Base-by-base conservation (phyloP, 2,888 invertebrate species). In the Mesorhabditis spiculigera region DNA sequence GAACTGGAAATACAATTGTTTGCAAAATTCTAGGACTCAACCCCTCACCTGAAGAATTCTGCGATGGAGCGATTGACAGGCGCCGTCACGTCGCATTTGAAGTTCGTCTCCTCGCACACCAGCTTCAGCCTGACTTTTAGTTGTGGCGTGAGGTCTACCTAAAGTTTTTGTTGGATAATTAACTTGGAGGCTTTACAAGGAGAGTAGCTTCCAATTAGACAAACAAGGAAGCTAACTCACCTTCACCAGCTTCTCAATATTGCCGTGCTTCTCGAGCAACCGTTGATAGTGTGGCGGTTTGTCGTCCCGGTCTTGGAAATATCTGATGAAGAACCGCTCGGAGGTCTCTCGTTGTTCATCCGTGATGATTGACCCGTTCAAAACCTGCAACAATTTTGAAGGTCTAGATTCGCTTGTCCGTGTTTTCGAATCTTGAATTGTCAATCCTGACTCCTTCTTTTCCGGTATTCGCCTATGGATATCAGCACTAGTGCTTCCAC, bases 321-420 rank as follows among this genome's bases (percentile, higher is more conserved):
- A 81, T 67, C 88, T 77, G 44, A 88, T 85, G 78, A 86, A 88
- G 69, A 86, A 86, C 66, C 87, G 78, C 75, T 88, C 88, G 13
- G 87, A 86, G 70, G 86, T 86, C 68, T 86, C 87, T 66, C 87
- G 77, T 72, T 87, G 86, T 41, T 75, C 76, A 1, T 78, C 81
- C 41, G 79, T 73, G 28, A 88, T 80, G 28, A 74, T 74, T 64
- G 87, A 86, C 16, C 87, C 87, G 77, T 87, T 88, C 42, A 88
- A 78, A 16, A 78, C 80, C 69, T 83, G 83, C 67, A 87, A 85
- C 28, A 28, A 28, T 28, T 28, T 28, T 28, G 28, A 28, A 28
- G 28, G 28, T 28, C 28, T 28, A 28, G 28, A 28, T 28, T 28
- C 28, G 28, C 28, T 28, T 28, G 28, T 28, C 28, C 3, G 1